A percentile compares a stretch with the other conserved stretches of the same genome.
Conservation (phyloP, 2,797 vertebrate species). For the Silurus lanzhouensis region DNA sequence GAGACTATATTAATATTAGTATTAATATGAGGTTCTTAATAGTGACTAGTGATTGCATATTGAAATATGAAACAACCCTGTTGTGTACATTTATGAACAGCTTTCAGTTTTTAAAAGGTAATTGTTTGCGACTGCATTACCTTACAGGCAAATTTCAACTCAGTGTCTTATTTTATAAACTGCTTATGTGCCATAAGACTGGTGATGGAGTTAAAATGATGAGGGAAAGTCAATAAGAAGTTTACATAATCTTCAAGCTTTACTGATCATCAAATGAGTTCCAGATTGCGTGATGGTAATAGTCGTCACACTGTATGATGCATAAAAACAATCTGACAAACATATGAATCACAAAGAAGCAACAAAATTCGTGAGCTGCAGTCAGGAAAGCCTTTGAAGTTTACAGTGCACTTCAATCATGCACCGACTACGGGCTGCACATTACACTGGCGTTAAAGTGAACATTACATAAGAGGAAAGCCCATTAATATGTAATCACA, state of each 20-base stretch:
- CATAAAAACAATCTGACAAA: slow-evolving; percentile 1
- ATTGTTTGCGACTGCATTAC: background rate
- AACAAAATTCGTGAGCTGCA: slow-evolving; percentile 24
- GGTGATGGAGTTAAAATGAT: background rate
- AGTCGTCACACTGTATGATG: background rate
- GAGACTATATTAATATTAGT: background rate
- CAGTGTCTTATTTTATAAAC: background rate
- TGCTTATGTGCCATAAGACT: background rate
- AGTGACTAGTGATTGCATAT: background rate
- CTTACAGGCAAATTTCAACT: background rate
- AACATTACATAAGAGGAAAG: slow-evolving; percentile 32
- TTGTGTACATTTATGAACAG: background rate
- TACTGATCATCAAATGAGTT: slow-evolving; percentile 4
- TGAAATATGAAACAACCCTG: background rate
- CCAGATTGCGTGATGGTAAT: slow-evolving; percentile 12
- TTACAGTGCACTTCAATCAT: slow-evolving; percentile 68
- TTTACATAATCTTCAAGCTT: background rate
- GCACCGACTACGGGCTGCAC: slow-evolving; percentile 50
- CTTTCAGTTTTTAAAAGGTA: too few relatives aligned
- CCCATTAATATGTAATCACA: slow-evolving; percentile 31
- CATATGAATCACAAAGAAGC: background rate
- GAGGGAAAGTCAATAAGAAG: background rate
- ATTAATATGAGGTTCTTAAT: background rate
- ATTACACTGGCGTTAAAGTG: slow-evolving; percentile 55
- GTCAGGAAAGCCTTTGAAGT: slow-evolving; percentile 60